Percentiles rank a stretch among this genome's conserved stretches.
Evolutionary conservation across 2,888 invertebrate genomes (phyloP).

Genomic region (Andrena bucephala): DNA sequence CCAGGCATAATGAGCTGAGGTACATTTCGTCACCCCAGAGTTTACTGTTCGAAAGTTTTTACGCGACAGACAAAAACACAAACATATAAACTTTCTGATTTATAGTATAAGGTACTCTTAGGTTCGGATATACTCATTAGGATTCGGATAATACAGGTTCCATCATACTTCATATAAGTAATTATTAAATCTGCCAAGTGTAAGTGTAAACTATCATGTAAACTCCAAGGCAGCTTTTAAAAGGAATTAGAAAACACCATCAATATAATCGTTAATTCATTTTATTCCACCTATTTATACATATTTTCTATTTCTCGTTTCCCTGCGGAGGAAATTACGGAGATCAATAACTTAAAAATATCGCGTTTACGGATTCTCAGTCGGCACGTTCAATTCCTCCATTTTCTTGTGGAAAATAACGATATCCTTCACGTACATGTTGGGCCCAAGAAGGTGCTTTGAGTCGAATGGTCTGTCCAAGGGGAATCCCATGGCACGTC

Average conservation of each 20-base stretch:
- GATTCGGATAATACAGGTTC: no score
- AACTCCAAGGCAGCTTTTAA: background rate
- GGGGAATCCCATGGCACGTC: slow-evolving; percentile 86
- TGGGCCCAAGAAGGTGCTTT: slow-evolving; percentile 68
- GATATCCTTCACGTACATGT: slow-evolving; percentile 77
- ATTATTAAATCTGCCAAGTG: no score
- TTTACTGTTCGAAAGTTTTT: no score
- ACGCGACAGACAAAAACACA: no score
- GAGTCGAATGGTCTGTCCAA: slow-evolving; percentile 86
- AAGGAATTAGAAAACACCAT: background rate
- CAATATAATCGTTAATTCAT: background rate
- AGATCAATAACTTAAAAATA: background rate
- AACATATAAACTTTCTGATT: no score
- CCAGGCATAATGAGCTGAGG: no score
- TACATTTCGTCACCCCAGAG: no score
- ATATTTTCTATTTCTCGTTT: background rate
- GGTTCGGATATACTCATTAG: no score
- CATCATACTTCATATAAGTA: no score
- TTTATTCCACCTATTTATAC: slow-evolving; percentile 35
- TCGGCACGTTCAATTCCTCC: slow-evolving; percentile 74
- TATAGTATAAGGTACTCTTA: no score
- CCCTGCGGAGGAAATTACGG: background rate
- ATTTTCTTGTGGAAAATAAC: slow-evolving; percentile 79
- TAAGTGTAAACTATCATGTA: no score
- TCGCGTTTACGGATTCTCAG: slow-evolving; percentile 40